phyloP scores from a whole-genome alignment of 1,140 invertebrate genomes.

The Drosophila tsacasi region DNA sequence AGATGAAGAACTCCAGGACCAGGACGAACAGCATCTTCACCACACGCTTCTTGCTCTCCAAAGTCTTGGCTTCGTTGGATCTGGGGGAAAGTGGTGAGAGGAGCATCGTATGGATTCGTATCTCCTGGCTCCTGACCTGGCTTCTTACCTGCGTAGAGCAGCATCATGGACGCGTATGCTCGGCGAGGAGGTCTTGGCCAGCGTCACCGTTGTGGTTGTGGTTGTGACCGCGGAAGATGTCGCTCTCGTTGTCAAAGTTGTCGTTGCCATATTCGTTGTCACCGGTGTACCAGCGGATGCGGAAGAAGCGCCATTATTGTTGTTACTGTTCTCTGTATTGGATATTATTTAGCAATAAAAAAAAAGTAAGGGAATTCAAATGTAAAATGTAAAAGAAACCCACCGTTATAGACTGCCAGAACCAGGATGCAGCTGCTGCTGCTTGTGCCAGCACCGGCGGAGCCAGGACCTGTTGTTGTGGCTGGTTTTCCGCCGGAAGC shows the following conservation, averaged over 20 bases:
- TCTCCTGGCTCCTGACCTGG: slow-evolving; percentile 59
- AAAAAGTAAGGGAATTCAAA: not conserved
- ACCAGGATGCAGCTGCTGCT: slow-evolving; percentile 59
- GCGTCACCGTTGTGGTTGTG: slow-evolving; percentile 42
- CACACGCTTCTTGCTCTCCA: slow-evolving; percentile 88
- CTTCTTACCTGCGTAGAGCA: slow-evolving; percentile 65
- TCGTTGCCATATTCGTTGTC: slow-evolving; percentile 28
- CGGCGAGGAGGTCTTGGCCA: slow-evolving; percentile 61
- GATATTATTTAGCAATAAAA: not conserved
- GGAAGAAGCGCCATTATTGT: slow-evolving; percentile 48
- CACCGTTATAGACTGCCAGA: slow-evolving; percentile 56
- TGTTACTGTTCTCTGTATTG: slow-evolving; percentile 56
- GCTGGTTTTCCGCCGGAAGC: slow-evolving; percentile 7
- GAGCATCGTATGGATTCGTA: not conserved
- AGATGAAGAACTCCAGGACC: slow-evolving; percentile 96
- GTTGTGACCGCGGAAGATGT: slow-evolving; percentile 24
- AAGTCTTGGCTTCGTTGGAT: slow-evolving; percentile 85
- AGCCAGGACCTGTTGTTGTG: slow-evolving; percentile 3
- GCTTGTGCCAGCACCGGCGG: slow-evolving; percentile 11
- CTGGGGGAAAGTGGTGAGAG: slow-evolving; percentile 26
- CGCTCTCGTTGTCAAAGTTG: slow-evolving; percentile 43
- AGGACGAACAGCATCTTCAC: slow-evolving; percentile 97
- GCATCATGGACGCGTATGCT: slow-evolving; percentile 72
- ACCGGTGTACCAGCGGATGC: not conserved
- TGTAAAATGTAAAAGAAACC: not conserved